Evolutionary conservation across 2,797 vertebrate genomes (phyloP), one percentile per base, ranked within the genome.

Genomic region (Cheirogaleus major): DNA sequence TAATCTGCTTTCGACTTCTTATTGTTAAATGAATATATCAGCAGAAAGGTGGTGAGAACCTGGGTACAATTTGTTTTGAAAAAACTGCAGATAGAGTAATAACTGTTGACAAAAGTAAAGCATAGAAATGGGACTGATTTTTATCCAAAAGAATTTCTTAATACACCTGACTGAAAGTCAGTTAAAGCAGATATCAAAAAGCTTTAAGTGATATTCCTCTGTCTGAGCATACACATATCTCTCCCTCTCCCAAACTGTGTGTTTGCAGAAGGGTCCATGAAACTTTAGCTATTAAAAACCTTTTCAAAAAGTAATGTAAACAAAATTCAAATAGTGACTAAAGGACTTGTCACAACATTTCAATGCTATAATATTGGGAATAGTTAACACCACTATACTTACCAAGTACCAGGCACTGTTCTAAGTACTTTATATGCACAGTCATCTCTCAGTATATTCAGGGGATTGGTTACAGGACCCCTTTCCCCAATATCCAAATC

Each of bases 81-180:
- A 93, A 95, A 25, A 72, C 43, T 86, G 6, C 61, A 79, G 48
- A 63, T 59, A 59, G 38, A 50, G 17, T 67, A 89, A 78, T 32
- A 92, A 59, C 32, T 78, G 6, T 78, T 85, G 55, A 72, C 18
- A 90, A 73, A 69, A 79, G 25, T 67, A 69, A 91, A 91, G 52
- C 50, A 72, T 59, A 86, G 81, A 93, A 87, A 70, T 30, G 38
- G 59, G 57, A 70, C 27, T 81, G 30, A 89, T 59, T 94, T 94
- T 89, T 82, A 78, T 45, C 32, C 79, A 80, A 80, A 92, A 95
- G 2, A 72, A 41, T 89, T 97, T 89, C 11, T 45, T 92, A 67
- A 82, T 85, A 50, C 14, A 30, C 27, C n/a, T 86, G 30, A 63
- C 38, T 73, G 63, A 86, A 95, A 32, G 27, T 70, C 45, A 75